These are phyloP conservation scores for Clivina fossor DNA, from an alignment of 2,888 invertebrate species.

Conservation along the genomic window DNA sequence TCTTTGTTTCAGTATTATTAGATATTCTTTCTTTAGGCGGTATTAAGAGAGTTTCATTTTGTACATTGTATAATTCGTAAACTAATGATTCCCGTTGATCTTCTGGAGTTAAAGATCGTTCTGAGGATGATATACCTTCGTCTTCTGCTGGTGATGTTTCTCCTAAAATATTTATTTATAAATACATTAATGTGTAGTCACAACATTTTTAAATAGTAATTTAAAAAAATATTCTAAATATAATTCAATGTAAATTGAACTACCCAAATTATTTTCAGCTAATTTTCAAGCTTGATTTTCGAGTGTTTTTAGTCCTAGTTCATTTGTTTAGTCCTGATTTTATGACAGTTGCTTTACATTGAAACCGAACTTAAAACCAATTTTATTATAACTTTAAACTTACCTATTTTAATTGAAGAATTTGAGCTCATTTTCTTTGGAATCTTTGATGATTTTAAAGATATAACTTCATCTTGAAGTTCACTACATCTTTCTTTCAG, in stretches of 20 bases:
- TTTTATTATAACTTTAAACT: constrained; percentile 47
- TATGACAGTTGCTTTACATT: no score
- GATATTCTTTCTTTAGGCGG: constrained; percentile 39
- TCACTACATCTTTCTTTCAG: constrained; percentile 76
- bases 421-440: constrained; percentile 56
- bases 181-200: constrained; percentile 41
- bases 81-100: constrained; percentile 63
- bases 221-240: no score
- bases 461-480: constrained; percentile 70
- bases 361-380: constrained; percentile 51
- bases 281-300: no score
- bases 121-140: constrained; percentile 86
- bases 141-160: constrained; percentile 80
- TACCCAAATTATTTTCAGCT: no score
- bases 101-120: constrained; percentile 75
- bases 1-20: constrained; percentile 44
- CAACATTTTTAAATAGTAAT: no score
- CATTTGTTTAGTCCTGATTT: no score
- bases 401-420: constrained; percentile 60
- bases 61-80: constrained; percentile 63
- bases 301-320: no score
- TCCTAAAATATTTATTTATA: constrained; percentile 51
- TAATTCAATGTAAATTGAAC: no score
- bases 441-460: constrained; percentile 59
- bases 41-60: constrained; percentile 60